Conservation (phyloP, 2,113 vertebrate species). For the Zonotrichia leucophrys region DNA sequence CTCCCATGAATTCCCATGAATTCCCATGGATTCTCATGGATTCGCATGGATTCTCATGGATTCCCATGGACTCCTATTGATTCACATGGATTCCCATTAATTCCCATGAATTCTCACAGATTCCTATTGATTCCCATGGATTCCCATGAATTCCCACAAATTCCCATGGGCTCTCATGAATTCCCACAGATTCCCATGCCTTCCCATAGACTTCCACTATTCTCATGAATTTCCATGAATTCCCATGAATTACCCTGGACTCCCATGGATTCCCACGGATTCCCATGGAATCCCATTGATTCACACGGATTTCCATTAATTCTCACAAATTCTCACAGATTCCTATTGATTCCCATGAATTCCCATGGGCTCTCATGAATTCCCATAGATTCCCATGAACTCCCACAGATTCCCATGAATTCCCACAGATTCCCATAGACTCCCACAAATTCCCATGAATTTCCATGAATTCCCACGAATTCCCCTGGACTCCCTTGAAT, state of each 20-base stretch:
- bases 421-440: too few species aligned
- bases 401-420: neutral
- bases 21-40: accelerated
- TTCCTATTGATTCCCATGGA: accelerated
- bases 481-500: too few species aligned
- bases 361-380: neutral
- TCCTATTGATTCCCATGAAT: too few species aligned
- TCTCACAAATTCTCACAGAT: too few species aligned
- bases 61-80: accelerated
- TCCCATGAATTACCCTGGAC: accelerated
- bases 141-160: accelerated
- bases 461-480: too few species aligned
- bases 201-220: accelerated
- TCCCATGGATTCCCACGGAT: neutral
- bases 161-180: too few species aligned
- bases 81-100: accelerated
- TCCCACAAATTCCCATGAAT: too few species aligned
- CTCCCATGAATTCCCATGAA: too few species aligned
- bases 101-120: accelerated
- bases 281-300: too few species aligned
- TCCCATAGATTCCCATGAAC: neutral
- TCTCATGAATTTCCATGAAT: too few species aligned
- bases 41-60: accelerated
- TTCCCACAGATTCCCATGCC: too few species aligned
- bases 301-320: accelerated